These are phyloP conservation scores for Drosophila basisetae DNA, from an alignment of 2,888 invertebrate species.

Conservation along the genomic window DNA sequence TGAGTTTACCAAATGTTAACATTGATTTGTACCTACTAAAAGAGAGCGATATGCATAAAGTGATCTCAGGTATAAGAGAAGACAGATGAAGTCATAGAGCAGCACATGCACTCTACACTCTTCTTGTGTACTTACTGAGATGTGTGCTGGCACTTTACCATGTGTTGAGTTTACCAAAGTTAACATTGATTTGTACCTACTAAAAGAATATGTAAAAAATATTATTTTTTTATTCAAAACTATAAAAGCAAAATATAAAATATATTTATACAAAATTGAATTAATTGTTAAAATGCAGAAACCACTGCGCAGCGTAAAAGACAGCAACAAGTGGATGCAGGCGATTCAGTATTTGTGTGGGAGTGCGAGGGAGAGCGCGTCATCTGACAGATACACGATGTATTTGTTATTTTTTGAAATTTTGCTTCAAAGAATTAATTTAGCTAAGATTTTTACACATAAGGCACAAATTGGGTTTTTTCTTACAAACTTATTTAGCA, in stretches of 20 bases:
- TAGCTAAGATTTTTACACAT: background rate
- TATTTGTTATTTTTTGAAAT: constrained; percentile 11
- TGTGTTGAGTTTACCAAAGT: background rate
- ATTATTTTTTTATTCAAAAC: background rate
- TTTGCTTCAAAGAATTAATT: background rate
- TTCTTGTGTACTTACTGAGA: constrained; percentile 7
- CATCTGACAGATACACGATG: constrained; percentile 1
- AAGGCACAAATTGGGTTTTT: background rate
- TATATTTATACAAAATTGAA: background rate
- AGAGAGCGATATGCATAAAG: constrained; percentile 21
- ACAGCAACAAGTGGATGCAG: background rate
- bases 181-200: background rate
- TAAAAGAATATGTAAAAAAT: no score
- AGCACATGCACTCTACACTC: constrained; percentile 11
- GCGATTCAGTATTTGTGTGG: background rate
- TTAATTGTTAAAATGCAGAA: background rate
- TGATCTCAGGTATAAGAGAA: constrained; percentile 24
- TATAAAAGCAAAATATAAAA: background rate
- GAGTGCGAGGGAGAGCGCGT: background rate
- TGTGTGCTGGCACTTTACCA: background rate
- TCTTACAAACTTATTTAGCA: background rate
- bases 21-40: background rate
- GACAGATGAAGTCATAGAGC: constrained; percentile 29
- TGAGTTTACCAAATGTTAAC: background rate
- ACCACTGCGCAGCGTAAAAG: background rate